These are phyloP conservation scores for Syncerus caffer DNA, from an alignment of 2,797 vertebrate genomes.

Conservation along the genomic window DNA sequence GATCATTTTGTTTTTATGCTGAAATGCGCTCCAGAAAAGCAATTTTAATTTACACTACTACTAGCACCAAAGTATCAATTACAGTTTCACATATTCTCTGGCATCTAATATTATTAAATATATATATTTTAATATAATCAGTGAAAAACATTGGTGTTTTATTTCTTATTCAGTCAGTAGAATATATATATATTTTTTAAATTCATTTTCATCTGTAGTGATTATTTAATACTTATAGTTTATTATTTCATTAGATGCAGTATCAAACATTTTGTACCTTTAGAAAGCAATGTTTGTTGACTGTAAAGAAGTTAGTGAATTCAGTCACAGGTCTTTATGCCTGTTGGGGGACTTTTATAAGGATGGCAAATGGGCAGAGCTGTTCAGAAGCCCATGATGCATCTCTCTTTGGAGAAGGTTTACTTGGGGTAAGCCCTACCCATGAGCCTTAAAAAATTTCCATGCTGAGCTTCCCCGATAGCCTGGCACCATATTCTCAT, in stretches of 20 bases:
- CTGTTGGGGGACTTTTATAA: not conserved
- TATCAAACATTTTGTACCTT: not conserved
- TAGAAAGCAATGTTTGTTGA: not conserved
- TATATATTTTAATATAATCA: not conserved
- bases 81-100: not conserved
- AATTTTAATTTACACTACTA: not conserved
- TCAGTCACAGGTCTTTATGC: not conserved
- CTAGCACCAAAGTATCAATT: not conserved
- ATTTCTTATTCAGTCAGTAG: not conserved
- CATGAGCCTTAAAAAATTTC: not conserved
- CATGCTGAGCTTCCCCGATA: not conserved
- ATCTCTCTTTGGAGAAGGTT: not conserved
- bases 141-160: not conserved
- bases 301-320: not conserved
- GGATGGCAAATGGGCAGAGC: not conserved
- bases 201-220: not conserved
- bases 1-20: not conserved
- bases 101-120: conserved; percentile 19
- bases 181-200: not conserved
- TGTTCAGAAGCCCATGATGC: not conserved
- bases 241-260: not conserved
- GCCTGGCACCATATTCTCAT: not conserved
- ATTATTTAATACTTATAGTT: not conserved
- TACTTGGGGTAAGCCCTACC: not conserved
- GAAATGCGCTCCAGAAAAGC: not conserved